A percentile compares a stretch with the other conserved stretches of the same genome.
Evolutionary conservation across 2,113 vertebrate genomes (phyloP).

Genomic region (Nanorana parkeri): DNA sequence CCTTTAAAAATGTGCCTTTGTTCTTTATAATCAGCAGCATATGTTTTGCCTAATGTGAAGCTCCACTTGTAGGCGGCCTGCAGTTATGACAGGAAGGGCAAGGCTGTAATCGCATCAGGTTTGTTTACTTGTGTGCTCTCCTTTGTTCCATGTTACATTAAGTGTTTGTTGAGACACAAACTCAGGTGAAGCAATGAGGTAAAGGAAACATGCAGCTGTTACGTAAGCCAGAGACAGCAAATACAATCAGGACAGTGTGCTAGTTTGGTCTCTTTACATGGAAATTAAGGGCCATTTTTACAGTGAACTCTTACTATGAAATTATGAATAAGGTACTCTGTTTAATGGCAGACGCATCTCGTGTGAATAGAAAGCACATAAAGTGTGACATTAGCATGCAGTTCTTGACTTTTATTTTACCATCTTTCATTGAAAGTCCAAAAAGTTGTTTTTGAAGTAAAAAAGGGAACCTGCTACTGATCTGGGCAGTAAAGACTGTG

Average conservation of each 20-base stretch:
- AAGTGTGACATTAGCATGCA: too few relatives aligned
- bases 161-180: constrained; percentile 34
- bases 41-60: neutral
- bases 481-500: too few relatives aligned
- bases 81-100: neutral
- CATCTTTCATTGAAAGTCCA: too few relatives aligned
- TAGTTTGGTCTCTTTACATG: neutral
- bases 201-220: constrained; percentile 30
- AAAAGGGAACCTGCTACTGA: too few relatives aligned
- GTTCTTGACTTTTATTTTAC: too few relatives aligned
- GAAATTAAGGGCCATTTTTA: neutral
- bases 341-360: neutral
- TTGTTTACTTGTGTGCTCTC: constrained; percentile 30
- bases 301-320: neutral
- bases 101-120: constrained; percentile 12
- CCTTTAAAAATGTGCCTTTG: too few relatives aligned
- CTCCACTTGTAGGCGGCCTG: neutral
- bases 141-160: constrained; percentile 29
- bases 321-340: neutral
- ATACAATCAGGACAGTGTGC: neutral
- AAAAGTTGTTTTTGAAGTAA: too few relatives aligned
- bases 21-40: neutral
- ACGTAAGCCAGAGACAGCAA: constrained; percentile 5
- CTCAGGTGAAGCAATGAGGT: neutral
- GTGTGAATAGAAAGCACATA: too few relatives aligned